Conservation (phyloP, 1,140 invertebrate species). For the Mylabris phalerata region DNA sequence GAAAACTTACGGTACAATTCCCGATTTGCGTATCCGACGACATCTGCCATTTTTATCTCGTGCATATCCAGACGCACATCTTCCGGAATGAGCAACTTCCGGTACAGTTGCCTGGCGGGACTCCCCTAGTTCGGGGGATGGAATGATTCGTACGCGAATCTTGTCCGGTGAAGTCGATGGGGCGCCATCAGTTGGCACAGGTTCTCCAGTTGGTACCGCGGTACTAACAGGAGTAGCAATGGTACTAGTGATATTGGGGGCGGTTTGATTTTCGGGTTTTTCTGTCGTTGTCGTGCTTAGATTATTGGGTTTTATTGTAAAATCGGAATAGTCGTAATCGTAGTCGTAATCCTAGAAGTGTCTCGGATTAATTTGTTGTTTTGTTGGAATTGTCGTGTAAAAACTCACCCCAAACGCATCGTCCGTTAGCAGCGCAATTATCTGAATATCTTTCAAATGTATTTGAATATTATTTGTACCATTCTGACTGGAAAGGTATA, state of each 20-base stretch:
- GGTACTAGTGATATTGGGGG: neutral
- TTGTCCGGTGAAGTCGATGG: neutral
- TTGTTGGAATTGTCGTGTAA: neutral
- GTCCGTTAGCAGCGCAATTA: conserved; percentile 58
- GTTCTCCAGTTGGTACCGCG: too few species aligned
- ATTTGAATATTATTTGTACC: conserved; percentile 72
- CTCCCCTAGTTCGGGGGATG: conserved; percentile 1
- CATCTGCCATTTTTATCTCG: conserved; percentile 39
- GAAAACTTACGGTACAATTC: neutral
- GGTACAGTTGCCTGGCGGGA: conserved; percentile 9
- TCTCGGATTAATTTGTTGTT: neutral
- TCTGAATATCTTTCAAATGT: conserved; percentile 66
- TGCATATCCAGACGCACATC: conserved; percentile 31
- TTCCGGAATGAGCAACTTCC: conserved; percentile 25
- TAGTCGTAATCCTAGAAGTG: conserved; percentile 52
- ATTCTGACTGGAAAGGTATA: conserved; percentile 66
- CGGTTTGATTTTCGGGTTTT: conserved; percentile 22
- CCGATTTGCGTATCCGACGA: conserved; percentile 32
- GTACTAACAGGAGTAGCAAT: too few species aligned
- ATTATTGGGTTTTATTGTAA: conserved; percentile 48
- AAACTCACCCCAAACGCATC: conserved; percentile 50
- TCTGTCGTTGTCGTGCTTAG: conserved; percentile 39
- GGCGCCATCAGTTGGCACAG: too few species aligned
- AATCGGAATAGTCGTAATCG: conserved; percentile 52
- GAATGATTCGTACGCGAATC: conserved; percentile 5